A percentile compares a stretch with the other conserved stretches of the same genome.
Conservation (phyloP, 2,888 invertebrate species). For the Cantharis lateralis region DNA sequence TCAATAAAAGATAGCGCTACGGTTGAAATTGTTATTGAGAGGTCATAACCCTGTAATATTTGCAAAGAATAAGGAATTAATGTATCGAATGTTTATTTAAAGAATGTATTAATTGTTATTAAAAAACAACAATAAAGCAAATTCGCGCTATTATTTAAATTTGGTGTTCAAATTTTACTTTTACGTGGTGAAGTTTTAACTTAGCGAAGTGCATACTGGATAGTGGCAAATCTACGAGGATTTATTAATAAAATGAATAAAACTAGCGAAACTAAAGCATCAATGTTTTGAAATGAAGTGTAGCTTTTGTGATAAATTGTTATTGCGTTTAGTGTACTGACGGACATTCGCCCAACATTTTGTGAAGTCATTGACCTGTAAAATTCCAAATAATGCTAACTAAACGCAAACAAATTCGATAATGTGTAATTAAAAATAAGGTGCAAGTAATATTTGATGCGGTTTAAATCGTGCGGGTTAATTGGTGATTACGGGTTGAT, state of each 20-base stretch:
- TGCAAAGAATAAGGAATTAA: neutral
- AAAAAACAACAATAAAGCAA: neutral
- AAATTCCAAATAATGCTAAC: conserved; percentile 20
- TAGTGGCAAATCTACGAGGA: neutral
- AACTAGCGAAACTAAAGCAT: neutral
- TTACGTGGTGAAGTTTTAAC: neutral
- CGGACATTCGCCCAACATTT: conserved; percentile 24
- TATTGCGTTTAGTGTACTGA: neutral
- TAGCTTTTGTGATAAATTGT: neutral
- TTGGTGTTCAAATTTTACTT: neutral
- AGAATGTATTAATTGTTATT: neutral
- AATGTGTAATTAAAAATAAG: neutral
- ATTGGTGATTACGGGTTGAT: neutral
- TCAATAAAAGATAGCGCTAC: neutral
- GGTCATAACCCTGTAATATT: conserved; percentile 15
- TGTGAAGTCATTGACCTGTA: conserved; percentile 34
- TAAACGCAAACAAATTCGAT: neutral
- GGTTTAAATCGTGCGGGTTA: neutral
- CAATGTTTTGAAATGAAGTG: neutral
- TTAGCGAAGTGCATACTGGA: neutral
- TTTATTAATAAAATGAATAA: neutral
- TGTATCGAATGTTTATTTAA: neutral
- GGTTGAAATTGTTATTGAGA: neutral
- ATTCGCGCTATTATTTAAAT: neutral
- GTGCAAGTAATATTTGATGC: neutral